These are phyloP conservation scores for Sus cebifrons DNA, from an alignment of 2,797 vertebrate species.

Conservation along the genomic window DNA sequence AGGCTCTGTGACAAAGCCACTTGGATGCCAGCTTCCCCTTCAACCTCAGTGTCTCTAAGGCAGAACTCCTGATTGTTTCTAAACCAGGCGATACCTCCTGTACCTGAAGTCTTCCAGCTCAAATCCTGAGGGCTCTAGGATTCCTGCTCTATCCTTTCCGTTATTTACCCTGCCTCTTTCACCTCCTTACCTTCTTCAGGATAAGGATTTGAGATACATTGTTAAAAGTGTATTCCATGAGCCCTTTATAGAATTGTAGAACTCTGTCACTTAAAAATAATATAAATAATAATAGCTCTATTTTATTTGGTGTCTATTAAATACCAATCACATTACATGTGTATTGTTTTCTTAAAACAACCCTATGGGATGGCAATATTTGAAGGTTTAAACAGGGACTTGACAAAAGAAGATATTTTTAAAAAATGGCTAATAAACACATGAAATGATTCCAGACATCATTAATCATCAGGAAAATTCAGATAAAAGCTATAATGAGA, in stretches of 20 bases:
- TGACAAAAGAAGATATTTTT: not conserved
- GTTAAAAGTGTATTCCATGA: not conserved
- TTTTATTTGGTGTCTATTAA: conserved; percentile 26
- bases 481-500: not conserved
- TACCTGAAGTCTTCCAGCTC: not conserved
- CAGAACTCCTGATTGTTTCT: not conserved
- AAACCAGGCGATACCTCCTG: not conserved
- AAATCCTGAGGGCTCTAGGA: not conserved
- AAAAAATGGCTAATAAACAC: not conserved
- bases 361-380: not conserved
- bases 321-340: not conserved
- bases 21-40: not conserved
- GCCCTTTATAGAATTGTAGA: not conserved
- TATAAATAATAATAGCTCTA: not conserved
- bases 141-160: not conserved
- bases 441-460: not conserved
- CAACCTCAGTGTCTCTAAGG: not conserved
- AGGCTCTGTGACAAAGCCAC: not conserved
- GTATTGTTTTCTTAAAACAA: not conserved
- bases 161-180: not conserved
- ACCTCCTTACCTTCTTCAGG: not conserved
- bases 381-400: conserved; percentile 3
- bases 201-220: not conserved
- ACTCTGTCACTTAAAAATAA: not conserved
- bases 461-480: not conserved